phyloP scores from a whole-genome alignment of 2,113 vertebrate species.

The Lampris megalopsis region DNA sequence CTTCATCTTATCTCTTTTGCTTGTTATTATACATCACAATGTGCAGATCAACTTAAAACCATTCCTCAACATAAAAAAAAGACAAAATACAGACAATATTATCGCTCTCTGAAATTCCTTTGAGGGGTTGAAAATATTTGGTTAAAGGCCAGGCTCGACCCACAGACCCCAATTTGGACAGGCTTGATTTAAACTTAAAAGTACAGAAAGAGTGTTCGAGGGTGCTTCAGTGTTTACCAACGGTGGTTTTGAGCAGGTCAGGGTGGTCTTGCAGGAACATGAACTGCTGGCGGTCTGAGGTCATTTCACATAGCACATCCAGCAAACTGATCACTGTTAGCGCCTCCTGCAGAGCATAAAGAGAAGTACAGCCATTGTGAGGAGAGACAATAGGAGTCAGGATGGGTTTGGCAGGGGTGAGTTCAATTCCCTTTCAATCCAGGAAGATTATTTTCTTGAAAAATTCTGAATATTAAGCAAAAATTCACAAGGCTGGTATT shows the following conservation, averaged over 20 bases:
- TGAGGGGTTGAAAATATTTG: too few relatives aligned
- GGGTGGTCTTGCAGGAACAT: slow-evolving; percentile 87
- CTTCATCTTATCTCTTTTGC: too few relatives aligned
- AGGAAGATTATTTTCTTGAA: too few relatives aligned
- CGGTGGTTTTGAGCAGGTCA: slow-evolving; percentile 84
- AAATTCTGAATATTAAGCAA: too few relatives aligned
- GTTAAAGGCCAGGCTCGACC: background rate
- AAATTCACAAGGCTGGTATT: too few relatives aligned
- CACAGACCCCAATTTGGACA: background rate
- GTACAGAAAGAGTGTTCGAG: background rate
- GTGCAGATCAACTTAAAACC: too few relatives aligned
- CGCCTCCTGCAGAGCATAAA: slow-evolving; percentile 83
- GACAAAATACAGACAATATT: too few relatives aligned
- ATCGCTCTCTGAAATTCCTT: too few relatives aligned
- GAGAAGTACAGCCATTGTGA: slow-evolving; percentile 44
- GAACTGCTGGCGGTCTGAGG: slow-evolving; percentile 83
- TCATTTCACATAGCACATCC: slow-evolving; percentile 94
- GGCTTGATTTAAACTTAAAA: background rate
- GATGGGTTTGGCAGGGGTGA: too few relatives aligned
- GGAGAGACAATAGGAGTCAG: background rate
- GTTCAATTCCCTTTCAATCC: too few relatives aligned
- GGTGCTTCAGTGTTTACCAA: slow-evolving; percentile 84
- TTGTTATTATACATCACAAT: too few relatives aligned
- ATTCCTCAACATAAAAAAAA: too few relatives aligned
- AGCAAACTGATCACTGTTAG: slow-evolving; percentile 88